These are phyloP conservation scores for Euspilapteryx auroguttella DNA, from an alignment of 2,888 invertebrate genomes.

Conservation along the genomic window DNA sequence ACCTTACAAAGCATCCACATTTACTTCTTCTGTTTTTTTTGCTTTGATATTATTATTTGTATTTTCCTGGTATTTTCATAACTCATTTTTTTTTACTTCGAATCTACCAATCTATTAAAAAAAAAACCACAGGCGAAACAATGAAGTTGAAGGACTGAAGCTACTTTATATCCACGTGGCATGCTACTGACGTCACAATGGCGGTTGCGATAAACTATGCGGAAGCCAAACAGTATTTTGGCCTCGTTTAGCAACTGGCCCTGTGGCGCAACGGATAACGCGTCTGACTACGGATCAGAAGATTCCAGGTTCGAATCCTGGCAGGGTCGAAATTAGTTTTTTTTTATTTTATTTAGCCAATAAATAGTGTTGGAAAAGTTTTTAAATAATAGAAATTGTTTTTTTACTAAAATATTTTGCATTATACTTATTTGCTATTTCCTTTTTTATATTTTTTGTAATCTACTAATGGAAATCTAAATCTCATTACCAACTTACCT, in stretches of 20 bases:
- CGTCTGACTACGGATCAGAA: slow-evolving; percentile 73
- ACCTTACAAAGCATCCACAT: too few species aligned
- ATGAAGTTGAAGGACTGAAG: too few species aligned
- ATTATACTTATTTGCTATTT: neutral
- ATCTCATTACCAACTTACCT: too few species aligned
- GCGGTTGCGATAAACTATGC: neutral
- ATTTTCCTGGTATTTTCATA: too few species aligned
- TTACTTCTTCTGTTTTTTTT: too few species aligned
- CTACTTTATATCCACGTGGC: too few species aligned
- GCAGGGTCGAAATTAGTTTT: slow-evolving; percentile 45
- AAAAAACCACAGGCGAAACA: too few species aligned
- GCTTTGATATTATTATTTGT: too few species aligned
- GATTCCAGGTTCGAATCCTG: slow-evolving; percentile 69
- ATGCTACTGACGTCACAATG: slow-evolving; percentile 3
- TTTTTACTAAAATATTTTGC: neutral
- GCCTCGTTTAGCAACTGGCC: slow-evolving; percentile 23
- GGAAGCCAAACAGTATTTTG: neutral
- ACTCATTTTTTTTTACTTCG: too few species aligned
- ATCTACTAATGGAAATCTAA: too few species aligned
- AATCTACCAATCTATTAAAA: too few species aligned
- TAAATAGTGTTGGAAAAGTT: neutral
- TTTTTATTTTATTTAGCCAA: slow-evolving; percentile 12
- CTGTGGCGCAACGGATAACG: slow-evolving; percentile 70
- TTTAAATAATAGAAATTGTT: neutral
- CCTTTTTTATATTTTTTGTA: too few species aligned